Conservation (phyloP, 2,113 vertebrate genomes). For the Chascanopsetta lugubris region DNA sequence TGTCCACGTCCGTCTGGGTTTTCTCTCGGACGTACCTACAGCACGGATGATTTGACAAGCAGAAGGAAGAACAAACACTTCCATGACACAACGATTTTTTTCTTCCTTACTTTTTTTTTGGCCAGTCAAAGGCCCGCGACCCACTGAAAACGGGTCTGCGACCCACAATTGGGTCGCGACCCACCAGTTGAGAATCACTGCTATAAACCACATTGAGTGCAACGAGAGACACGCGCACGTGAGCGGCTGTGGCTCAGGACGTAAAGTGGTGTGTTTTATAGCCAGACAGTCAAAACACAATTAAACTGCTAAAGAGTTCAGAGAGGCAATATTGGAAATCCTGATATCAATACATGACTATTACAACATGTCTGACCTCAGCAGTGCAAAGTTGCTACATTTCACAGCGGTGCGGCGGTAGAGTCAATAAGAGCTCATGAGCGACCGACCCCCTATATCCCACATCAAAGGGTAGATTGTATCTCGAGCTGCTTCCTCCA, state of each 20-base stretch:
- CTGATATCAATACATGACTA: too few relatives aligned
- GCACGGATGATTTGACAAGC: neutral
- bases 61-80: neutral
- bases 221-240: neutral
- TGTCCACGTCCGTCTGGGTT: constrained; percentile 93
- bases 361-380: constrained; percentile 8
- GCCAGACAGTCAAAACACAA: too few relatives aligned
- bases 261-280: too few relatives aligned
- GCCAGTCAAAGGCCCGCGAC: too few relatives aligned
- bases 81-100: neutral
- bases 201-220: neutral
- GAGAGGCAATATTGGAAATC: too few relatives aligned
- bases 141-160: too few relatives aligned
- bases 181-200: too few relatives aligned
- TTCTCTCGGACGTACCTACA: constrained; percentile 93
- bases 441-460: neutral
- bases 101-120: too few relatives aligned
- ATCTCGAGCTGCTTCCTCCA: neutral
- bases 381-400: constrained; percentile 2
- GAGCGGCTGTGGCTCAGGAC: too few relatives aligned
- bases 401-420: constrained; percentile 15
- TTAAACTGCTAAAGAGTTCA: too few relatives aligned
- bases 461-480: neutral
- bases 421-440: constrained; percentile 31
- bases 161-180: too few relatives aligned